Evolutionary conservation across 2,113 vertebrate genomes (phyloP), one percentile per base, ranked within the genome.

Genomic region (Romanogobio albipinnatus): DNA sequence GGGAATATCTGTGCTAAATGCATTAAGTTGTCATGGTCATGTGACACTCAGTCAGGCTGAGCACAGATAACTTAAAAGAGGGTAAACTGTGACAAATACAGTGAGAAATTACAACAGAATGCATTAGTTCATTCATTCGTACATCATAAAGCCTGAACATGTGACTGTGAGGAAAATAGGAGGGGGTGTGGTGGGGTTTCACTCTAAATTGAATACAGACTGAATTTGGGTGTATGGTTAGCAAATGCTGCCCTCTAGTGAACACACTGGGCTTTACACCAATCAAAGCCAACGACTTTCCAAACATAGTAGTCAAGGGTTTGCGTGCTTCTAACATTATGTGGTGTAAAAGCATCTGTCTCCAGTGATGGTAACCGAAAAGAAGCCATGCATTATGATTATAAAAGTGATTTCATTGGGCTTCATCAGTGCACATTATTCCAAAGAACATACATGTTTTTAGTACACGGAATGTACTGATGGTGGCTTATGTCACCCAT

Each of bases 201-300:
- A 8, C n/a, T 51, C 61, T 66, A 81, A 68, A 81, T 68, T 51
- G 2, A 81, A 36, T 51, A 36, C 79, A 81, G 79, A 53, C 79
- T n/a, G 62, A 66, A 47, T 22, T 51, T 81, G 45, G 11, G 26
- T 68, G 10, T 53, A 15, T 1, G 11, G 29, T 24, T 82, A 39
- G 22, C 29, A 82, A 59, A 81, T 36, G 15, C 22, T 56, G 58
- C 45, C 77, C 78, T 86, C 78, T 82, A 82, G 70, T 66, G 84
- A 45, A 59, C 33, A 39, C 11, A 81, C 13, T 6, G 22, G 15
- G 29, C 33, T 58, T 39, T 26, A 71, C 1, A 17, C 9, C 26
- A 13, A 68, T 26, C 14, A 26, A n/a, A 47, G 15, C 15, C 3
- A 36, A 36, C 19, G 29, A 64, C 17, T 56, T 22, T 56, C 17